Conservation (phyloP, 2,113 vertebrate genomes). For the Ellobius talpinus region DNA sequence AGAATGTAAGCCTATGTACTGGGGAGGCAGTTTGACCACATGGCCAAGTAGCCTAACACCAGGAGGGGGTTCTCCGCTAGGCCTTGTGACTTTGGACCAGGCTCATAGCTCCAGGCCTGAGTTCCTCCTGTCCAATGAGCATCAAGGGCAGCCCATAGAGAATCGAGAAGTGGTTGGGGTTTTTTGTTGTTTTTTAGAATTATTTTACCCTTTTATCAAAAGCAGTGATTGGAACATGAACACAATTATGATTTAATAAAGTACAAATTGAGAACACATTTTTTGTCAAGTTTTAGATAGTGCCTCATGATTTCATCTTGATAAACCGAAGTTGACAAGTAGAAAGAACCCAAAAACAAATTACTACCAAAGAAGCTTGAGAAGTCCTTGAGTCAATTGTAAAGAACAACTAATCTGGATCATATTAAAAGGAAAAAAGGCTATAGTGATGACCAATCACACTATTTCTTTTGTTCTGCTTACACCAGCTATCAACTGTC, state of each 20-base stretch:
- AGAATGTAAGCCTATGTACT: not conserved
- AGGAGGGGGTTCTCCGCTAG: not conserved
- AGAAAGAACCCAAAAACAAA: not conserved
- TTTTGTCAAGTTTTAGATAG: not conserved
- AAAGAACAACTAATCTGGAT: conserved; percentile 27
- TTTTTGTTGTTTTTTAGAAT: too few species aligned
- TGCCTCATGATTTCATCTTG: not conserved
- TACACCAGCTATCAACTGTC: not conserved
- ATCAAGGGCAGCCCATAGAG: not conserved
- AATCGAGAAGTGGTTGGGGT: not conserved
- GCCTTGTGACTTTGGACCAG: not conserved
- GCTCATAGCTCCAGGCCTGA: not conserved
- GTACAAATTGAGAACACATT: not conserved
- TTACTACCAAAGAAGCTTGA: not conserved
- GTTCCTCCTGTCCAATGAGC: not conserved
- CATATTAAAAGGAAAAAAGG: not conserved
- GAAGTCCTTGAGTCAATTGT: not conserved
- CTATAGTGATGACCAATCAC: not conserved
- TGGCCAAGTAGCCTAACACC: not conserved
- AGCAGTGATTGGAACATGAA: not conserved
- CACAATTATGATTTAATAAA: not conserved
- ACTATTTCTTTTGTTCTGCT: conserved; percentile 39
- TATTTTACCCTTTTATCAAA: too few species aligned
- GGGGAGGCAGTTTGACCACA: not conserved
- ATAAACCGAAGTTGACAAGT: not conserved